Evolutionary conservation across 2,113 vertebrate genomes (phyloP).

Genomic region (Percina caprodes): DNA sequence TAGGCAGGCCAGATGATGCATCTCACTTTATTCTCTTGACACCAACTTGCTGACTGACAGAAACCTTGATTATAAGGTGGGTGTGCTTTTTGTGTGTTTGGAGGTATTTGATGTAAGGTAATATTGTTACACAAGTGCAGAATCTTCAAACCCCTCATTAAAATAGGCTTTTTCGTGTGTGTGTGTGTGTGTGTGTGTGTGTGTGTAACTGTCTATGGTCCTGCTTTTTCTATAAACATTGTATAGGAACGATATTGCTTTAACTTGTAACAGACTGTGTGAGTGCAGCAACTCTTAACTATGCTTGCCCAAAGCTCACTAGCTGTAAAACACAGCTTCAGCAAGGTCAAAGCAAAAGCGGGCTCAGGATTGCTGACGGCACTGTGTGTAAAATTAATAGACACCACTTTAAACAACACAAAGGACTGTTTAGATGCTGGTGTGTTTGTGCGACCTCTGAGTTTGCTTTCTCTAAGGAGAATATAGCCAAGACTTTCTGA

Average conservation of each 20-base stretch:
- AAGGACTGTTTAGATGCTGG: constrained; percentile 25
- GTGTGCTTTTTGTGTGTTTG: constrained; percentile 19
- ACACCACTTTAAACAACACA: constrained; percentile 49
- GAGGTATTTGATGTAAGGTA: constrained; percentile 19
- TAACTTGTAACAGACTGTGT: constrained; percentile 31
- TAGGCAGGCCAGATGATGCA: constrained; percentile 53
- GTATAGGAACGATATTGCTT: constrained; percentile 9
- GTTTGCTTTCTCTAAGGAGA: constrained; percentile 33
- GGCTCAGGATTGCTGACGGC: constrained; percentile 32
- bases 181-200: neutral
- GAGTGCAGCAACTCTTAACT: constrained; percentile 8
- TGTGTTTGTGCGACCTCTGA: constrained; percentile 42
- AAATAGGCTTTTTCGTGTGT: neutral
- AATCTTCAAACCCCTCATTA: constrained; percentile 1
- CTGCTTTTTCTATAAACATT: constrained; percentile 5
- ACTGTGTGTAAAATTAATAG: constrained; percentile 46
- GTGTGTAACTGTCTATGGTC: neutral
- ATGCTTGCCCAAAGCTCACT: constrained; percentile 42
- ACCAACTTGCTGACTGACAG: constrained; percentile 57
- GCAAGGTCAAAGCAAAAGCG: constrained; percentile 24
- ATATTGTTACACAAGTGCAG: constrained; percentile 31
- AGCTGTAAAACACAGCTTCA: constrained; percentile 40
- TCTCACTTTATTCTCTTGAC: constrained; percentile 58
- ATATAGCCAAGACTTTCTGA: constrained; percentile 14
- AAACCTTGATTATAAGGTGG: constrained; percentile 48